Evolutionary conservation across 2,113 vertebrate species (phyloP).

Genomic region (Thunnus thynnus): DNA sequence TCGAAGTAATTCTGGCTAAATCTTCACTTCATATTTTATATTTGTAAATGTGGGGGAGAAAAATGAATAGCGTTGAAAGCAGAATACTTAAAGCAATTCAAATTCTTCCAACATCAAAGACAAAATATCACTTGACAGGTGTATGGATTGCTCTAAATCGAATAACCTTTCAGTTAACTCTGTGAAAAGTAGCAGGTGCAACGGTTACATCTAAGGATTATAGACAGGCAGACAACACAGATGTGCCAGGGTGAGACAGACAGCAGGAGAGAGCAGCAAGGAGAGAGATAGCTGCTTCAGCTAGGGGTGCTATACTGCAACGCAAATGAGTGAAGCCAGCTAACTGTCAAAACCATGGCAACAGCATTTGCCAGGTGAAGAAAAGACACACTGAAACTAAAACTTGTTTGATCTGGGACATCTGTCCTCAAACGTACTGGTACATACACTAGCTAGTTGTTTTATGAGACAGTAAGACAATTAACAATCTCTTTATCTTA

Average conservation of each 20-base stretch:
- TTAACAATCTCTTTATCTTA: constrained; percentile 27
- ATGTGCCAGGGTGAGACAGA: constrained; percentile 70
- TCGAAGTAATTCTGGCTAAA: background rate
- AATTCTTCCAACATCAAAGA: constrained; percentile 35
- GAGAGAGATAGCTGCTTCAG: constrained; percentile 42
- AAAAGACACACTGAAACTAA: constrained; percentile 53
- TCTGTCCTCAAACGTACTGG: constrained; percentile 25
- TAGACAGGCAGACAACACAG: constrained; percentile 69
- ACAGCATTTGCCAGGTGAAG: constrained; percentile 74
- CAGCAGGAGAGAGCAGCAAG: constrained; percentile 32
- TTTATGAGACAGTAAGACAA: constrained; percentile 25
- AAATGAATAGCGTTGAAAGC: background rate
- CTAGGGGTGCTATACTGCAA: constrained; percentile 32
- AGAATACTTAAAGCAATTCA: background rate
- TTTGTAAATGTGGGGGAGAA: background rate
- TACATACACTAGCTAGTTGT: constrained; percentile 5
- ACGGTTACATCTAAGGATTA: constrained; percentile 72
- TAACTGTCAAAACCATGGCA: constrained; percentile 83
- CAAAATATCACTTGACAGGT: constrained; percentile 68
- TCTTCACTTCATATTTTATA: constrained; percentile 1
- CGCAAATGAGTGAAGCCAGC: constrained; percentile 60
- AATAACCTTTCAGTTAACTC: constrained; percentile 79
- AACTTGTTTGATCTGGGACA: constrained; percentile 55
- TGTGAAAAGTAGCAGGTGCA: constrained; percentile 78
- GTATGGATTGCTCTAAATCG: constrained; percentile 70